Evolutionary conservation across 2,888 invertebrate genomes (phyloP).

Genomic region (Tiliacea citrago): DNA sequence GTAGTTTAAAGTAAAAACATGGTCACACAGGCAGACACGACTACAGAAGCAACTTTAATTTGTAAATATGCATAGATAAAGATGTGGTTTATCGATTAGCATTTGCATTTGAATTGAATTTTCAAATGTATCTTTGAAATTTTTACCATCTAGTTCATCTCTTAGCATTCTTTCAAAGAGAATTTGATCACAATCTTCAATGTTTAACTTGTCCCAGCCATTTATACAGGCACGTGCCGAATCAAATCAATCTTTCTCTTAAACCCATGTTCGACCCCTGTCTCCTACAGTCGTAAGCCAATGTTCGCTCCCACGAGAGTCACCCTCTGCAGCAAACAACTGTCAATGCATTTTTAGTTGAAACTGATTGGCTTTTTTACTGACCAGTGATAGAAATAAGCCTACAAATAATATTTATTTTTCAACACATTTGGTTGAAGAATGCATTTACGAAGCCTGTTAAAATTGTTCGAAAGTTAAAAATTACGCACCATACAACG

Average conservation of each 20-base stretch:
- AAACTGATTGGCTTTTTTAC: constrained; percentile 15
- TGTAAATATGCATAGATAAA: background rate
- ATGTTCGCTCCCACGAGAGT: constrained; percentile 28
- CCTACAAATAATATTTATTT: background rate
- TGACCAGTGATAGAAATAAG: background rate
- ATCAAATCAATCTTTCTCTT: constrained; percentile 50
- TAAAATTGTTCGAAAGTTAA: too few species aligned
- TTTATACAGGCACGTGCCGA: constrained; percentile 35
- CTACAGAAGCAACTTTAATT: background rate
- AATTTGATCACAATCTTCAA: constrained; percentile 5
- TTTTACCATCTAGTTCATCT: background rate
- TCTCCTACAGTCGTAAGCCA: constrained; percentile 35
- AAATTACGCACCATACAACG: too few species aligned
- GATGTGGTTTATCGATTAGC: background rate
- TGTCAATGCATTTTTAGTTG: constrained; percentile 44
- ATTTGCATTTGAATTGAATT: background rate
- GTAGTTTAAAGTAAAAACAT: background rate
- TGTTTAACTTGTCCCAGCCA: constrained; percentile 15
- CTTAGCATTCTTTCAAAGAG: background rate
- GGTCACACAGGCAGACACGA: background rate
- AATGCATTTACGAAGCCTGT: too few species aligned
- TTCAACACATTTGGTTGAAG: too few species aligned
- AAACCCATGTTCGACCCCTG: constrained; percentile 50
- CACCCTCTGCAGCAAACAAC: constrained; percentile 28
- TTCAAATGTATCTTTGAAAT: background rate